These are phyloP conservation scores for Sciurus vulgaris DNA, from an alignment of 2,797 vertebrate genomes.

Conservation along the genomic window DNA sequence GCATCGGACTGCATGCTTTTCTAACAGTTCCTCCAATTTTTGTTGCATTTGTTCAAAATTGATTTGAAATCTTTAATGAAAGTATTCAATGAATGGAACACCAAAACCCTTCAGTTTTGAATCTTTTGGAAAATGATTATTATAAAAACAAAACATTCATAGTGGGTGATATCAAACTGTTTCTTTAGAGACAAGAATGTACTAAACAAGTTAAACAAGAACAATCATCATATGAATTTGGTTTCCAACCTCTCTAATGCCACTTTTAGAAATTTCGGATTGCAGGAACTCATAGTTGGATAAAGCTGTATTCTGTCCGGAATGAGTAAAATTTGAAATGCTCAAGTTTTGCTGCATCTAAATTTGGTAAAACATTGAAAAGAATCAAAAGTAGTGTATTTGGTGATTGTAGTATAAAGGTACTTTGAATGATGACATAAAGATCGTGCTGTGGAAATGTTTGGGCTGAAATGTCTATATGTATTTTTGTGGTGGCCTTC, in stretches of 20 bases:
- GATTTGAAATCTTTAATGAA: slow-evolving; percentile 14
- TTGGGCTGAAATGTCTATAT: background rate
- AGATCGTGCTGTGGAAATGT: background rate
- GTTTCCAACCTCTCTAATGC: background rate
- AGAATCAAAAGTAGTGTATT: background rate
- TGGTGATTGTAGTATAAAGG: background rate
- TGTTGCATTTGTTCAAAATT: background rate
- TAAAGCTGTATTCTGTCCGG: background rate
- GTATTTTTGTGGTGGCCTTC: background rate
- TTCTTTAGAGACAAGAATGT: background rate
- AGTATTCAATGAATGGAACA: background rate
- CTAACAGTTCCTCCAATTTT: background rate
- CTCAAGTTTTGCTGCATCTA: background rate
- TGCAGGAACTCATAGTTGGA: background rate
- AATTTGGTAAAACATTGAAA: slow-evolving; percentile 13
- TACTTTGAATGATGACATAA: background rate
- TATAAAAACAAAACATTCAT: background rate
- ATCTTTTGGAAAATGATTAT: slow-evolving; percentile 1
- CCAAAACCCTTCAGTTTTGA: background rate
- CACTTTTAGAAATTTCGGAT: background rate
- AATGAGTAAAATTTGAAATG: slow-evolving; percentile 1
- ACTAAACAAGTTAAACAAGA: slow-evolving; percentile 12
- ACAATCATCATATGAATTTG: background rate
- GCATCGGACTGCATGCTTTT: background rate
- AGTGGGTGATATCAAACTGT: background rate